phyloP scores from a whole-genome alignment of 2,797 vertebrate genomes.

The Alca torda region DNA sequence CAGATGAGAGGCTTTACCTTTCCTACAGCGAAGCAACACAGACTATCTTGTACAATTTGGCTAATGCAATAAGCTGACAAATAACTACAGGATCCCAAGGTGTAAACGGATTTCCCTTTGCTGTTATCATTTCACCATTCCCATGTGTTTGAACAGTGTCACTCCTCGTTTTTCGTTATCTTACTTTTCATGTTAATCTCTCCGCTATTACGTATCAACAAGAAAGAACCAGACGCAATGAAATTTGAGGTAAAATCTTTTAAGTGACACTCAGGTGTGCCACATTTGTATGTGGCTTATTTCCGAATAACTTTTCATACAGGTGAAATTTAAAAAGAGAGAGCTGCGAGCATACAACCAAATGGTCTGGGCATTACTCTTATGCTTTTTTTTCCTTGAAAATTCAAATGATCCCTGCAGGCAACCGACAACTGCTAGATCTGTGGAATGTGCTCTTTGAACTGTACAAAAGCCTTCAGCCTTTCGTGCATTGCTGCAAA shows the following conservation, averaged over 20 bases:
- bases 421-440: slow-evolving; percentile 88
- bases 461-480: slow-evolving; percentile 92
- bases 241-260: not conserved
- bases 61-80: slow-evolving; percentile 24
- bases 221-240: not conserved
- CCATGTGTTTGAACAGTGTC: not conserved
- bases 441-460: slow-evolving; percentile 95
- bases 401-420: slow-evolving; percentile 93
- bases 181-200: not conserved
- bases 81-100: not conserved
- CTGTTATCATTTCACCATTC: not conserved
- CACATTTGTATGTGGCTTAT: not conserved
- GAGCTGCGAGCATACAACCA: slow-evolving; percentile 21
- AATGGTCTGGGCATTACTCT: slow-evolving; percentile 74
- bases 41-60: not conserved
- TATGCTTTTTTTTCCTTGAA: slow-evolving; percentile 70
- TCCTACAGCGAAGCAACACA: not conserved
- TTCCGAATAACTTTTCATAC: slow-evolving; percentile 42
- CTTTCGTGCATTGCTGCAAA: slow-evolving; percentile 88
- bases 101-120: slow-evolving; percentile 23
- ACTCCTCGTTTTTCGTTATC: not conserved
- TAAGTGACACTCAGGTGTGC: not conserved
- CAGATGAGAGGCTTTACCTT: not conserved
- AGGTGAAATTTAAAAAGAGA: slow-evolving; percentile 30
- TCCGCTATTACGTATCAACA: not conserved